Conservation (phyloP, 2,888 invertebrate genomes). For the Trissolcus brochymenae region DNA sequence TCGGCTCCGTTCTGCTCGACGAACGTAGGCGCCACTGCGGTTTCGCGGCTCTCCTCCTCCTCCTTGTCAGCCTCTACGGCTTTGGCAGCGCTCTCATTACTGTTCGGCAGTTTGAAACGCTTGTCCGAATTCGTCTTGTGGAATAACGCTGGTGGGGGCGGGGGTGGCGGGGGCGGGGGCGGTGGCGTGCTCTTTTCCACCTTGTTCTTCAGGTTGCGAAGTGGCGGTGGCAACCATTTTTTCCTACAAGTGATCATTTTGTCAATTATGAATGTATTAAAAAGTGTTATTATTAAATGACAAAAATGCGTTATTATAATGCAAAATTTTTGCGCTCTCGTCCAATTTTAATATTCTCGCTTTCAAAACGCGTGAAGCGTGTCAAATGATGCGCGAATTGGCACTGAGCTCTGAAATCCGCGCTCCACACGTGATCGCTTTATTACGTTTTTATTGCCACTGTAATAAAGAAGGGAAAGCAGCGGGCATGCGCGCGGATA, state of each 20-base stretch:
- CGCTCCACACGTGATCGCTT: conserved; percentile 36
- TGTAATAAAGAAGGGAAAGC: not conserved
- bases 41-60: conserved; percentile 69
- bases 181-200: conserved; percentile 82
- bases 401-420: conserved; percentile 7
- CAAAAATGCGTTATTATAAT: too few species aligned
- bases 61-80: conserved; percentile 50
- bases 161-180: conserved; percentile 57
- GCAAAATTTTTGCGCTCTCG: too few species aligned
- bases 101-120: conserved; percentile 84
- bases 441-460: conserved; percentile 22
- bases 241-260: conserved; percentile 78
- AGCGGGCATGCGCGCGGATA: conserved; percentile 6
- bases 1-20: conserved; percentile 81
- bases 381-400: conserved; percentile 30
- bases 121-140: conserved; percentile 89
- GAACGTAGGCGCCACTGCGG: conserved; percentile 66
- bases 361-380: conserved; percentile 7
- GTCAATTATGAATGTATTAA: too few species aligned
- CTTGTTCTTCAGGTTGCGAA: conserved; percentile 92
- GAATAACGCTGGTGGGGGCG: conserved; percentile 76
- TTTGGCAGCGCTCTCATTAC: conserved; percentile 64
- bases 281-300: too few species aligned
- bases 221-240: conserved; percentile 92
- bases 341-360: too few species aligned